Evolutionary conservation across 2,888 invertebrate species (phyloP), one percentile per base, ranked within the genome.

Genomic region (Caenorhabditis sp.): DNA sequence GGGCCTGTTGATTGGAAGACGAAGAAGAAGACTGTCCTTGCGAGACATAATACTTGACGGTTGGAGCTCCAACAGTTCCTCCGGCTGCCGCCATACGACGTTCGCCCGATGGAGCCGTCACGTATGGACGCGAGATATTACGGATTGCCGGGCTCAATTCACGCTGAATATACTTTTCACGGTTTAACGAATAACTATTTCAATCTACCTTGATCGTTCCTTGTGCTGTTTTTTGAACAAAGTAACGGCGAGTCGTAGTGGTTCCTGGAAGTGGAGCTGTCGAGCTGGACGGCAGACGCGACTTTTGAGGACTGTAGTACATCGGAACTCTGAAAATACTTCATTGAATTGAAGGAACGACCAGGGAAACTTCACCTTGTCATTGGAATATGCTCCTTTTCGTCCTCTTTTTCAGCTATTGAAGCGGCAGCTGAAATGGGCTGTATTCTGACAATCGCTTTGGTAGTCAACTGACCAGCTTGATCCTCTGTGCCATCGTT

Each of bases 21-120:
- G n/a, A n/a, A n/a, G n/a, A n/a, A n/a, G n/a, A n/a, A n/a, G n/a
- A 9, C 20, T 37, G 48, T 22, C 24, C 50, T 15, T 50, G 58
- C 9, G 66, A 30, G 6, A 68, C 56, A 32, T 70, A 75, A 35
- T 75, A 75, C 46, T 75, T 75, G 20, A 75, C 53, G n/a, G n/a
- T n/a, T 1, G 68, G 62, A n/a, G 59, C 52, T 2, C 26, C 32
- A 2, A 46, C 32, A 8, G 45, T 35, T 24, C 56, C 50, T 7
- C 58, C 46, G n/a, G 53, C 66, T 15, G 45, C 45, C 3, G 37
- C 58, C 46, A 72, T 30, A n/a, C 72, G 53, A 27, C 53, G 53
- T 26, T 53, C 53, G 11, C 32, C 22, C 3, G 48, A n/a, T 6
- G 43, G 6, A 24, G 35, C 22, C 2, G 55, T 17, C 0, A 56